These are phyloP conservation scores for Drosophila kanapiae DNA, from an alignment of 1,140 invertebrate genomes.

Conservation along the genomic window DNA sequence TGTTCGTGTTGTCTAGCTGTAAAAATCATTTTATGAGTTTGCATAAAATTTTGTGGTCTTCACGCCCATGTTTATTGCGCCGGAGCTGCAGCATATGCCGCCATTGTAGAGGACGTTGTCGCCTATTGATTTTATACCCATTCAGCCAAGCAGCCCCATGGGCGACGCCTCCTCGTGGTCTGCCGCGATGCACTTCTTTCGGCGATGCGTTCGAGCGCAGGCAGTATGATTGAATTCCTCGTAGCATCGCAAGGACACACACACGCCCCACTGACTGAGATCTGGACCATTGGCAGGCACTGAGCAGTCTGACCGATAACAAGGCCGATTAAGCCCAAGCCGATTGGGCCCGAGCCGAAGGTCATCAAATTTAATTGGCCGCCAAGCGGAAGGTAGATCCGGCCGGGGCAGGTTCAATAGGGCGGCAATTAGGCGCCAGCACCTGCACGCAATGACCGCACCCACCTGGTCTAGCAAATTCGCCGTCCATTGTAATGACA, in stretches of 20 bases:
- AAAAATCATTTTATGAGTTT: constrained; percentile 84
- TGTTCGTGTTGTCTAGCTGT: constrained; percentile 65
- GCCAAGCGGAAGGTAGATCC: constrained; percentile 14
- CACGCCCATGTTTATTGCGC: constrained; percentile 81
- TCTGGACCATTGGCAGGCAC: too few relatives aligned
- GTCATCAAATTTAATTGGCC: constrained; percentile 63
- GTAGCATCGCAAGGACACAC: not conserved
- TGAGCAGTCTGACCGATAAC: too few relatives aligned
- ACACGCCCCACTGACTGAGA: too few relatives aligned
- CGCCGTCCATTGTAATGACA: constrained; percentile 62
- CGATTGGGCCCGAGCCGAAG: constrained; percentile 49
- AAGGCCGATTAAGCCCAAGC: too few relatives aligned
- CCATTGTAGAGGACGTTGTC: constrained; percentile 50
- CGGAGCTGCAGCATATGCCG: constrained; percentile 63
- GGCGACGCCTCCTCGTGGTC: too few relatives aligned
- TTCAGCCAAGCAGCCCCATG: constrained; percentile 9
- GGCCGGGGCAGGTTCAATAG: not conserved
- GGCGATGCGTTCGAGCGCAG: not conserved
- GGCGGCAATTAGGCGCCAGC: constrained; percentile 52
- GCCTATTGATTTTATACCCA: constrained; percentile 74
- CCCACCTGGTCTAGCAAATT: constrained; percentile 39
- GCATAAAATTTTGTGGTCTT: constrained; percentile 84
- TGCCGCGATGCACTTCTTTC: not conserved
- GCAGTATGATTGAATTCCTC: constrained; percentile 3
- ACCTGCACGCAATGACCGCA: constrained; percentile 57